Conservation (phyloP, 2,113 vertebrate species). For the Nothobranchius furzeri region DNA sequence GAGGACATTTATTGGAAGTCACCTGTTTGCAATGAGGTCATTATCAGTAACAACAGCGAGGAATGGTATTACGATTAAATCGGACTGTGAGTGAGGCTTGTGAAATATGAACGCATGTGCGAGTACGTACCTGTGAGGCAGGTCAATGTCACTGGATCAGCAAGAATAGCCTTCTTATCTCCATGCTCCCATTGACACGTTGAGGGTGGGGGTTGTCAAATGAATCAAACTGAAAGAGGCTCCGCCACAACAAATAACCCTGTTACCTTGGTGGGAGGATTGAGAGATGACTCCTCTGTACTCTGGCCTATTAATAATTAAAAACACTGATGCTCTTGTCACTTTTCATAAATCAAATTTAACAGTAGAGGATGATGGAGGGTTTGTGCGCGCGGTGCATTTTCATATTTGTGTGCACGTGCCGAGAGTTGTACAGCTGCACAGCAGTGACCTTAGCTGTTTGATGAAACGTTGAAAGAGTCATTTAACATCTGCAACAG, state of each 20-base stretch:
- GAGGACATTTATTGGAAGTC: constrained; percentile 37
- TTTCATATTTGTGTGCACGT: constrained; percentile 5
- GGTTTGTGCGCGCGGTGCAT: constrained; percentile 1
- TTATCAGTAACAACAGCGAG: constrained; percentile 19
- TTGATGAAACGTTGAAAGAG: constrained; percentile 22
- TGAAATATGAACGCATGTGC: constrained; percentile 3
- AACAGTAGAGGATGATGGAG: constrained; percentile 20
- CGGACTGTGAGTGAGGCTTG: background rate
- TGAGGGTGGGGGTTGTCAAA: constrained; percentile 69
- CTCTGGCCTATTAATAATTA: constrained; percentile 77
- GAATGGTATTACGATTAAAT: constrained; percentile 11
- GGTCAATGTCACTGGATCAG: constrained; percentile 74
- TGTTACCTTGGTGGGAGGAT: constrained; percentile 69
- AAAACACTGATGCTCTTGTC: constrained; percentile 78
- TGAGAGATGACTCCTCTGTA: constrained; percentile 71
- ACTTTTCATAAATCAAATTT: constrained; percentile 75
- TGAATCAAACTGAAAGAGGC: constrained; percentile 75
- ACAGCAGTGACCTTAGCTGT: constrained; percentile 43
- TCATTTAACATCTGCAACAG: constrained; percentile 5
- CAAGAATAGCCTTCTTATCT: constrained; percentile 75
- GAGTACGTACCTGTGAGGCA: constrained; percentile 23
- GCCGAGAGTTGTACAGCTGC: background rate
- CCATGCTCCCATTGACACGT: constrained; percentile 63
- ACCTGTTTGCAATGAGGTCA: constrained; percentile 31
- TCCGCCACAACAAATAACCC: constrained; percentile 75